Percentiles rank a stretch among this genome's conserved stretches.
phyloP scores from a whole-genome alignment of 2,113 vertebrate species.

The Neogale vison region DNA sequence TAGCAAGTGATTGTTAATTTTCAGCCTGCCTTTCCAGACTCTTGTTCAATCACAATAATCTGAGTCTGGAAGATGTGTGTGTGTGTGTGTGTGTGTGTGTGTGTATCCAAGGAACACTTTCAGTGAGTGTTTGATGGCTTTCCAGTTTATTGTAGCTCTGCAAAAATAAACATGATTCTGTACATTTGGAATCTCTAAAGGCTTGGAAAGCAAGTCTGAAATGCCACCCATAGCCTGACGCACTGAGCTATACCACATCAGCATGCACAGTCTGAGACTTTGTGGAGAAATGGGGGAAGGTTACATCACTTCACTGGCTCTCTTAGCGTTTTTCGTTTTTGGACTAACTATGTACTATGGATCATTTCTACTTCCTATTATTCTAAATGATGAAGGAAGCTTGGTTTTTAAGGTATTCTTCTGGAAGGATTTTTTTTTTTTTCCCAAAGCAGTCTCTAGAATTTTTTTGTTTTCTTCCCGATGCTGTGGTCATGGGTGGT shows the following conservation, averaged over 20 bases:
- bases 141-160: constrained; percentile 61
- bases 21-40: constrained; percentile 66
- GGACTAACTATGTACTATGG: background rate
- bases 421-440: background rate
- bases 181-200: constrained; percentile 25
- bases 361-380: background rate
- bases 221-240: constrained; percentile 20
- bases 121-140: constrained; percentile 38
- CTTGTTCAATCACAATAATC: constrained; percentile 65
- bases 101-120: constrained; percentile 42
- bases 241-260: background rate
- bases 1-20: constrained; percentile 62
- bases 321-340: background rate
- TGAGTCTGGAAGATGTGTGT: background rate
- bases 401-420: constrained; percentile 23
- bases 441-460: background rate
- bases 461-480: constrained; percentile 42
- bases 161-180: constrained; percentile 62
- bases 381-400: background rate
- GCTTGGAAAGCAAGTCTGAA: constrained; percentile 60
- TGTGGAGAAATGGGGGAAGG: background rate
- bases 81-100: background rate
- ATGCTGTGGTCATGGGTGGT: background rate
- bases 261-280: background rate
- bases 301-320: background rate